Evolutionary conservation across 1,140 invertebrate species (phyloP).

Genomic region (Steinernema feltiae): DNA sequence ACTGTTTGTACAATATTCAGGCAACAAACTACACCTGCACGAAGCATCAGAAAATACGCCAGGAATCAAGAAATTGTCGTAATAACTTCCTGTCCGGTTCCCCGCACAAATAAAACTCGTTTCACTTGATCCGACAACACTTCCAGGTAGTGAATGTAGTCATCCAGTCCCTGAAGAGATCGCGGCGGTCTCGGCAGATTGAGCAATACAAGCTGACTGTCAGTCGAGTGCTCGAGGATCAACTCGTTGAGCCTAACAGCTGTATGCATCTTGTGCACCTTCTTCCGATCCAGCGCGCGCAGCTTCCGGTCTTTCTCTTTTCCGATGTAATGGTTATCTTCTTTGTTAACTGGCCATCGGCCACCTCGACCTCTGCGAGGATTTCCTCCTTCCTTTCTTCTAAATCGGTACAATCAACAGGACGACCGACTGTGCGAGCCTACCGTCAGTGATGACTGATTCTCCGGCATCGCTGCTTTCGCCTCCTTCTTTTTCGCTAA

Average conservation of each 20-base stretch:
- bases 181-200: slow-evolving; percentile 95
- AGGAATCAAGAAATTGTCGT: slow-evolving; percentile 66
- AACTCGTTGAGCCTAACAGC: slow-evolving; percentile 96
- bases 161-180: slow-evolving; percentile 33
- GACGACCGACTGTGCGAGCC: too few species aligned
- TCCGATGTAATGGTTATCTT: not conserved
- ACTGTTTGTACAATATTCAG: not conserved
- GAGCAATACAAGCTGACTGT: slow-evolving; percentile 91
- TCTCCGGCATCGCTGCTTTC: not conserved
- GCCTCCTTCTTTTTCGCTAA: not conserved
- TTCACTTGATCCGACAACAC: slow-evolving; percentile 93
- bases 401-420: too few species aligned
- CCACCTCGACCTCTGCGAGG: not conserved
- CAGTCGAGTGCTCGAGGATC: slow-evolving; percentile 88
- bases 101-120: slow-evolving; percentile 90
- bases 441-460: not conserved
- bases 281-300: slow-evolving; percentile 1
- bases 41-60: not conserved
- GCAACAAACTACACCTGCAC: not conserved
- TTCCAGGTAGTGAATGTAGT: slow-evolving; percentile 63
- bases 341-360: not conserved
- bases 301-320: not conserved
- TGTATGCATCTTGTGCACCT: slow-evolving; percentile 79
- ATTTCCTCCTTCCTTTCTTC: not conserved
- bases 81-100: slow-evolving; percentile 94